A percentile compares a stretch with the other conserved stretches of the same genome.
Evolutionary conservation across 2,888 invertebrate genomes (phyloP).

Genomic region (Drosophila koepferae): DNA sequence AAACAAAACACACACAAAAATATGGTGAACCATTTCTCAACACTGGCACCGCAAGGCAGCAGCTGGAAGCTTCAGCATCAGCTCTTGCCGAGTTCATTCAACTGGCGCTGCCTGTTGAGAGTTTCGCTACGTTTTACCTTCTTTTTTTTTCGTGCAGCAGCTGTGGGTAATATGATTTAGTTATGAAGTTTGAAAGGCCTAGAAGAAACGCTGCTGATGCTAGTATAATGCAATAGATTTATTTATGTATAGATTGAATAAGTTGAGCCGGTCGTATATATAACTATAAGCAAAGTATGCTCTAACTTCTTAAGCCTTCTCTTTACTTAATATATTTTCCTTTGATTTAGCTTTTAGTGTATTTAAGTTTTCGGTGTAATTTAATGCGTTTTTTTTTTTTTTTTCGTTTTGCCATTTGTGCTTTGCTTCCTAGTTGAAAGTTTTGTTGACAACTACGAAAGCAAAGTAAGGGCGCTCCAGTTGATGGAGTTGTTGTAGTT

Average conservation of each 20-base stretch:
- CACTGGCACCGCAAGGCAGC: constrained; percentile 31
- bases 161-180: background rate
- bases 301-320: background rate
- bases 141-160: constrained; percentile 13
- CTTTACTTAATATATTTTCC: background rate
- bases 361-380: background rate
- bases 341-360: background rate
- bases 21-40: constrained; percentile 58
- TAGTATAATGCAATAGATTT: background rate
- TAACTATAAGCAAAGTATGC: too few species aligned
- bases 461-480: constrained; percentile 71
- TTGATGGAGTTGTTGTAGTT: constrained; percentile 63
- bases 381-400: background rate
- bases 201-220: background rate
- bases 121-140: constrained; percentile 42
- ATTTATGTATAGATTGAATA: background rate
- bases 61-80: constrained; percentile 37
- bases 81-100: constrained; percentile 68
- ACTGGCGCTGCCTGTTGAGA: constrained; percentile 74
- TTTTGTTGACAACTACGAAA: constrained; percentile 58
- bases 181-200: background rate
- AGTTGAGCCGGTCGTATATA: background rate
- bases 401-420: constrained; percentile 18
- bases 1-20: constrained; percentile 25
- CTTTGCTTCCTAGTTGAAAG: constrained; percentile 63